Evolutionary conservation across 2,113 vertebrate species (phyloP).

Genomic region (Morone chrysops): DNA sequence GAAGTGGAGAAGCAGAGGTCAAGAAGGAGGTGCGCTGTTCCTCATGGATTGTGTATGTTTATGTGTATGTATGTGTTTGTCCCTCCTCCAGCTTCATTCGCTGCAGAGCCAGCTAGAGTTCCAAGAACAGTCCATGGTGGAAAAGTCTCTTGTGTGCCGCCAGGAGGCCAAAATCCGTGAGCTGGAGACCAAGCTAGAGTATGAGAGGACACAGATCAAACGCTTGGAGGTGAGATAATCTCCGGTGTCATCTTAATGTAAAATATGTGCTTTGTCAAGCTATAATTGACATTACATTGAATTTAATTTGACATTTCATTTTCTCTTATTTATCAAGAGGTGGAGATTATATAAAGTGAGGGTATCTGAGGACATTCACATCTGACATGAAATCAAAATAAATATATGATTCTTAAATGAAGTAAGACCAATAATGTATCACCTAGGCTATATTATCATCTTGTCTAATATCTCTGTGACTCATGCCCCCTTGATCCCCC

Average conservation of each 20-base stretch:
- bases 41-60: slow-evolving; percentile 15
- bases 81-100: slow-evolving; percentile 89
- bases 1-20: slow-evolving; percentile 23
- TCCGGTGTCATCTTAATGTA: slow-evolving; percentile 3
- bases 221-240: slow-evolving; percentile 90
- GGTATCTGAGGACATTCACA: neutral
- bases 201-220: slow-evolving; percentile 95
- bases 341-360: neutral
- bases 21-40: slow-evolving; percentile 13
- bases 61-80: slow-evolving; percentile 19
- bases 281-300: slow-evolving; percentile 3
- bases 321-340: neutral
- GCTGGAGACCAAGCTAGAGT: slow-evolving; percentile 97
- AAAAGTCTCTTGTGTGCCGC: slow-evolving; percentile 96
- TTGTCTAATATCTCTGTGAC: too few relatives aligned
- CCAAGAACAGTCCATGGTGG: slow-evolving; percentile 98
- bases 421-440: too few relatives aligned
- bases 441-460: too few relatives aligned
- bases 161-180: slow-evolving; percentile 98
- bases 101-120: slow-evolving; percentile 97
- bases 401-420: neutral
- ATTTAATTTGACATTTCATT: slow-evolving; percentile 4
- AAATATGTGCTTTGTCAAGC: slow-evolving; percentile 14
- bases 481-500: too few relatives aligned
- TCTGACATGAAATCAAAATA: neutral